A percentile compares a stretch with the other conserved stretches of the same genome.
Conservation (phyloP, 2,797 vertebrate genomes). For the Halcyon badia region DNA sequence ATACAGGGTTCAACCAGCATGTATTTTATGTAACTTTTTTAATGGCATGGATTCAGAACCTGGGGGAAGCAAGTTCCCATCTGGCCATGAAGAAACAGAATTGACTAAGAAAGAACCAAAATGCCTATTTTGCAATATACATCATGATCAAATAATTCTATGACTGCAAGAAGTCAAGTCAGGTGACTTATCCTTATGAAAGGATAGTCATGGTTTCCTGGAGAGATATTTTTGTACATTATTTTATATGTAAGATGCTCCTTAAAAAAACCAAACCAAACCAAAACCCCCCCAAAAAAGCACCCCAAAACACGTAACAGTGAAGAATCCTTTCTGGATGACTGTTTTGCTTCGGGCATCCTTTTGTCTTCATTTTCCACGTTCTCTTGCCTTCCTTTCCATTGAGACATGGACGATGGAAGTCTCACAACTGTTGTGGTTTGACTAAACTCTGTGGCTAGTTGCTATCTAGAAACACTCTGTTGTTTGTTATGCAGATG, state of each 20-base stretch:
- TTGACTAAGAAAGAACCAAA: neutral
- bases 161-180: neutral
- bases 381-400: neutral
- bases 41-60: neutral
- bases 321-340: neutral
- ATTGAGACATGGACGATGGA: neutral
- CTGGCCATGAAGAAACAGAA: neutral
- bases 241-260: neutral
- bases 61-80: neutral
- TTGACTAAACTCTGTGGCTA: neutral
- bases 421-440: neutral
- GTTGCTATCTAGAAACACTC: neutral
- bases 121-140: neutral
- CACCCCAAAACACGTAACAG: no score
- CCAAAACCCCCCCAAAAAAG: no score
- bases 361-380: neutral
- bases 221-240: neutral
- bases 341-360: rapidly evolving
- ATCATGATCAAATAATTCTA: neutral
- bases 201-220: neutral
- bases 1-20: neutral
- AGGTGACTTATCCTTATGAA: neutral
- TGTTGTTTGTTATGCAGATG: neutral
- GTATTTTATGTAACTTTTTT: neutral
- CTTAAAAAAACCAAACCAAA: no score